Percentiles rank a stretch among this genome's conserved stretches.
Evolutionary conservation across 2,797 vertebrate species (phyloP).

Genomic region (Picus viridis): DNA sequence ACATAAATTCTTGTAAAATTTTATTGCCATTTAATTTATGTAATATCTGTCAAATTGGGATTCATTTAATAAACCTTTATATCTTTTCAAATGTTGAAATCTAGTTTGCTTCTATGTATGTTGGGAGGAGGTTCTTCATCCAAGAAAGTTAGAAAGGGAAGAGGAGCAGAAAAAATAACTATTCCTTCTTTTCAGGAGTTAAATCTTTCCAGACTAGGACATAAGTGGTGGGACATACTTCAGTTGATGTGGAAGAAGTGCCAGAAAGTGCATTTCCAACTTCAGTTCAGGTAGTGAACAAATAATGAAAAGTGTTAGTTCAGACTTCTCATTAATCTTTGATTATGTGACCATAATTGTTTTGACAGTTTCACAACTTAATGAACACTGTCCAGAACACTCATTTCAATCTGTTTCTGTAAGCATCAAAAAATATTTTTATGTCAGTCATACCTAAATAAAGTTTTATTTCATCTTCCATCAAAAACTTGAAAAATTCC

Average conservation of each 20-base stretch:
- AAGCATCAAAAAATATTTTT: neutral
- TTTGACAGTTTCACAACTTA: neutral
- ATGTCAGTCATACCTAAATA: neutral
- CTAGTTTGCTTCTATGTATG: conserved; percentile 19
- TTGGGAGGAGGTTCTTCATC: neutral
- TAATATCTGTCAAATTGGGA: conserved; percentile 56
- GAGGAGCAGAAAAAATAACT: neutral
- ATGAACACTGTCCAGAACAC: neutral
- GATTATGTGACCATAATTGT: neutral
- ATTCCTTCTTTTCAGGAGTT: neutral
- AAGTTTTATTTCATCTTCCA: neutral
- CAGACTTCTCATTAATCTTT: neutral
- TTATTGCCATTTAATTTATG: conserved; percentile 76
- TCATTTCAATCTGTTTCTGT: neutral
- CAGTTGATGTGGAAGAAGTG: neutral
- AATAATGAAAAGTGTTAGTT: neutral
- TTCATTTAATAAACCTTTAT: conserved; percentile 75
- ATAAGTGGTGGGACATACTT: neutral
- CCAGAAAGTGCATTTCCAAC: neutral
- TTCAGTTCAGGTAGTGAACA: neutral
- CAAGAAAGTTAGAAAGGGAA: neutral
- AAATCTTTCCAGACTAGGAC: neutral
- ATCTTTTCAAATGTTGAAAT: conserved; percentile 63
- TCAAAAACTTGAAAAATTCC: neutral
- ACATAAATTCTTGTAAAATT: conserved; percentile 70